Evolutionary conservation across 2,113 vertebrate species (phyloP).

Genomic region (Atlantisia rogersi): DNA sequence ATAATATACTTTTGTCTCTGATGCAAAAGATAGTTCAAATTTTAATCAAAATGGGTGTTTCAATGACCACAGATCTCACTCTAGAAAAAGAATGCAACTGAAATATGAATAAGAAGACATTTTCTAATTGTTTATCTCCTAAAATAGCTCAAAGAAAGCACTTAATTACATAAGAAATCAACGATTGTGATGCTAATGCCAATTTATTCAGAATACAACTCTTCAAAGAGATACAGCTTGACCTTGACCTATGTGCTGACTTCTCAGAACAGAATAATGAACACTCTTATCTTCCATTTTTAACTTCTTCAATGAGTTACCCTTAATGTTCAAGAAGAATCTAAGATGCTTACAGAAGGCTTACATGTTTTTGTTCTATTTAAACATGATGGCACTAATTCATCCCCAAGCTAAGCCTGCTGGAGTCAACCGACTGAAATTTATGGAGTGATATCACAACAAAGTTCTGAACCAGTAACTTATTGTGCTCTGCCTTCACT

Average conservation of each 20-base stretch:
- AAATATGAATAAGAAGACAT: background rate
- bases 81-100: background rate
- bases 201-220: background rate
- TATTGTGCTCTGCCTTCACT: background rate
- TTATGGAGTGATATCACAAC: background rate
- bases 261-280: background rate
- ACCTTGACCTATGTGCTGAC: no score
- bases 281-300: background rate
- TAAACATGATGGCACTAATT: background rate
- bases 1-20: constrained; percentile 4
- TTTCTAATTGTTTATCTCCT: constrained; percentile 2
- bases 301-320: background rate
- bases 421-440: background rate
- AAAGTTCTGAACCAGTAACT: background rate
- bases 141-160: constrained; percentile 32
- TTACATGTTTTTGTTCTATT: background rate
- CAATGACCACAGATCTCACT: background rate
- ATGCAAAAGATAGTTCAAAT: background rate
- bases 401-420: background rate
- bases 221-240: background rate
- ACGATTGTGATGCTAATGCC: background rate
- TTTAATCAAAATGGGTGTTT: constrained; percentile 12
- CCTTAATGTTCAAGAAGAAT: background rate
- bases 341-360: background rate
- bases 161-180: constrained; percentile 6